A percentile compares a stretch with the other conserved stretches of the same genome.
phyloP scores from a whole-genome alignment of 2,113 vertebrate species.

The Callopanchax toddi region DNA sequence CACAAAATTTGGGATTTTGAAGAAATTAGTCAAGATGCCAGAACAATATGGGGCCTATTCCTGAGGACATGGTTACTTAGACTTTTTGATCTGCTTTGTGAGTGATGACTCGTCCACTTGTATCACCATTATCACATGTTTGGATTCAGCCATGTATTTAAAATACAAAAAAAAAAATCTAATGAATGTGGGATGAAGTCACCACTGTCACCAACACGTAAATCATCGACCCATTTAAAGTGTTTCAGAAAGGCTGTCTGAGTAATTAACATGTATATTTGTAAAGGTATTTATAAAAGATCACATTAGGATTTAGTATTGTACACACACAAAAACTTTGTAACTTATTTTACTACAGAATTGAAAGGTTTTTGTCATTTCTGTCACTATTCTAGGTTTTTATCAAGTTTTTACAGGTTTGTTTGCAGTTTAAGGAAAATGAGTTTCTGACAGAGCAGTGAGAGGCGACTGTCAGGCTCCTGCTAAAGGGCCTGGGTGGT shows the following conservation, averaged over 20 bases:
- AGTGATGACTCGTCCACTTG: neutral
- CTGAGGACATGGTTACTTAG: neutral
- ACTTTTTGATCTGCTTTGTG: no score
- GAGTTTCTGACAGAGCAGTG: constrained; percentile 77
- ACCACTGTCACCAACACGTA: constrained; percentile 81
- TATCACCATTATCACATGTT: neutral
- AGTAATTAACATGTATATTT: constrained; percentile 93
- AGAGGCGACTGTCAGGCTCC: neutral
- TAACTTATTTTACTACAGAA: constrained; percentile 93
- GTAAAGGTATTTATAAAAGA: constrained; percentile 98
- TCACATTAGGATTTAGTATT: constrained; percentile 85
- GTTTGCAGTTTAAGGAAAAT: constrained; percentile 73
- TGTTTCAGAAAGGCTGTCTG: constrained; percentile 81
- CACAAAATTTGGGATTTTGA: neutral
- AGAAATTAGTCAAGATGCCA: constrained; percentile 19
- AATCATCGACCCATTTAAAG: constrained; percentile 76
- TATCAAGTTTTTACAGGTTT: constrained; percentile 59
- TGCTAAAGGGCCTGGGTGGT: constrained; percentile 11
- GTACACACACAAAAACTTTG: constrained; percentile 82
- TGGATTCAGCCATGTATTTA: constrained; percentile 59
- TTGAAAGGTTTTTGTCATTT: constrained; percentile 75
- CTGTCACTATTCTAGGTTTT: constrained; percentile 72
- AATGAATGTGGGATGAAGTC: constrained; percentile 78
- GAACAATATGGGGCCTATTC: constrained; percentile 35
- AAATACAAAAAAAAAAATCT: constrained; percentile 69